Evolutionary conservation across 2,113 vertebrate genomes (phyloP).

Genomic region (Brachyhypopomus occidentalis): DNA sequence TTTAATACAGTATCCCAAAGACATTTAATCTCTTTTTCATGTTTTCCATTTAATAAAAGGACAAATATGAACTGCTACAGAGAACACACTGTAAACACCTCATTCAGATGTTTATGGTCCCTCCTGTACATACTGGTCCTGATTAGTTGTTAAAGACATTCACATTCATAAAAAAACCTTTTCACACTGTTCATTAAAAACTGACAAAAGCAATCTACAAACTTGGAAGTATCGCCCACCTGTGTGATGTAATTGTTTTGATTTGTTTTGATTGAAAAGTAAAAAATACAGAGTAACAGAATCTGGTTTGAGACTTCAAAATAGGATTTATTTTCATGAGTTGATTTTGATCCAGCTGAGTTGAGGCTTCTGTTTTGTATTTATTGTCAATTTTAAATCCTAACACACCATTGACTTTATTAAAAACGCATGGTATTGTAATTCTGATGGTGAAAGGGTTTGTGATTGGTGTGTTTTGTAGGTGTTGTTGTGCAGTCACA

Average conservation of each 20-base stretch:
- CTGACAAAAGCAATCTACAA: neutral
- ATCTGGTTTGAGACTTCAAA: conserved; percentile 22
- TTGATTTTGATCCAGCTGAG: neutral
- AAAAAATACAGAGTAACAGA: neutral
- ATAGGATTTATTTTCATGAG: neutral
- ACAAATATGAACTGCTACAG: neutral
- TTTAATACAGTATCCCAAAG: too few species aligned
- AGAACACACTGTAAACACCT: neutral
- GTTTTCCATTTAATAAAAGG: neutral
- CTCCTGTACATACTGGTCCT: neutral
- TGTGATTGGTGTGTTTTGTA: neutral
- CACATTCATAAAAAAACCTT: neutral
- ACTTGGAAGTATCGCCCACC: too few species aligned
- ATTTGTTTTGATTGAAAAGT: neutral
- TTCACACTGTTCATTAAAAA: conserved; percentile 12
- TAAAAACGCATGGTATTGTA: neutral
- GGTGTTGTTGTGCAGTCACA: neutral
- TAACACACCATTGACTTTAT: neutral
- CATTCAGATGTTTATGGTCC: neutral
- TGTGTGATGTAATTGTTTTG: too few species aligned
- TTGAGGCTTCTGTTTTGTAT: neutral
- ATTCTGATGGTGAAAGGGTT: neutral
- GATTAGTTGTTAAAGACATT: conserved; percentile 19
- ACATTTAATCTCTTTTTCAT: too few species aligned
- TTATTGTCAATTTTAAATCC: neutral